Percentiles rank a stretch among this genome's conserved stretches.
Evolutionary conservation across 2,797 vertebrate species (phyloP).

Genomic region (Argyrosomus regius): DNA sequence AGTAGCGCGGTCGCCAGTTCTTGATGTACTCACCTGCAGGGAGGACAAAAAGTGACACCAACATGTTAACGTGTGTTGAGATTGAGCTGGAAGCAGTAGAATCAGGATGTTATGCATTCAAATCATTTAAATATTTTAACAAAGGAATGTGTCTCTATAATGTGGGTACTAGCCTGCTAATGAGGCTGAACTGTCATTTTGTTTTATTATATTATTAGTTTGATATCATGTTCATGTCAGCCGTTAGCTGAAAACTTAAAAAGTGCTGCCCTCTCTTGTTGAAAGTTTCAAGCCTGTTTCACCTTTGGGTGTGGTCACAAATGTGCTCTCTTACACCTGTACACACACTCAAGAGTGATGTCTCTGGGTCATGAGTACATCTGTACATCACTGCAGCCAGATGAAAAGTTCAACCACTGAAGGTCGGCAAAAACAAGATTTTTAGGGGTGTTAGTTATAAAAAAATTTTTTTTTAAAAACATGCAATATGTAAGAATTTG

Average conservation of each 20-base stretch:
- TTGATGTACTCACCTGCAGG: constrained; percentile 96
- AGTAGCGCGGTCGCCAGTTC: constrained; percentile 98
- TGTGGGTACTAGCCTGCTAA: not conserved
- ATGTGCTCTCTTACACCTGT: not conserved
- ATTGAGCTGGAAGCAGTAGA: not conserved
- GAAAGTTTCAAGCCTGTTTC: not conserved
- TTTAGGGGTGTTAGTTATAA: too few species aligned
- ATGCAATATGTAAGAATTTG: too few species aligned
- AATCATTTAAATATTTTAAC: not conserved
- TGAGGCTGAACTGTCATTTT: not conserved
- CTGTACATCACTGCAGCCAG: too few species aligned
- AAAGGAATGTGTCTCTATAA: not conserved
- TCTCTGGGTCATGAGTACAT: too few species aligned
- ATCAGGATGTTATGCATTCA: too few species aligned
- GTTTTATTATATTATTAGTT: not conserved
- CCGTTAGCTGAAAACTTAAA: not conserved
- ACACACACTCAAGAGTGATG: not conserved
- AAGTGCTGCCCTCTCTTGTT: not conserved
- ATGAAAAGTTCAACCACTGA: too few species aligned
- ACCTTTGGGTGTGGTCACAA: not conserved
- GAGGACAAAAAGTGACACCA: not conserved
- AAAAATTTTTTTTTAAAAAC: too few species aligned
- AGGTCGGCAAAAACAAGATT: too few species aligned
- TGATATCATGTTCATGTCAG: not conserved
- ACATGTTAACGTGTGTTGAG: not conserved